Evolutionary conservation across 2,113 vertebrate genomes (phyloP).

Genomic region (Lagopus leucura): DNA sequence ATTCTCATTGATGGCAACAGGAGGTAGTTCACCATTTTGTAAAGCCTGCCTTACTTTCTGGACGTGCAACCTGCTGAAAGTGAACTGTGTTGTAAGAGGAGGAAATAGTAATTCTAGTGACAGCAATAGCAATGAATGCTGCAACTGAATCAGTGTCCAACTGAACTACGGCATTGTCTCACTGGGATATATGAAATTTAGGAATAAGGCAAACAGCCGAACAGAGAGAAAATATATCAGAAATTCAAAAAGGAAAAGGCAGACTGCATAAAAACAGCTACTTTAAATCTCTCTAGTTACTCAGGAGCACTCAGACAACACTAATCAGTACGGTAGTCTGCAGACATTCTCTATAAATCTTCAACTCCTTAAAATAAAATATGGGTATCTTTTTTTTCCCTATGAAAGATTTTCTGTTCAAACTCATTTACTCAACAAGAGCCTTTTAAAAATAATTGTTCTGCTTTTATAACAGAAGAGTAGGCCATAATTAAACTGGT

Average conservation of each 20-base stretch:
- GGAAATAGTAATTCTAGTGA: background rate
- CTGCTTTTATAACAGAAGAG: slow-evolving; percentile 22
- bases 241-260: background rate
- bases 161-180: background rate
- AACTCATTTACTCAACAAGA: slow-evolving; percentile 11
- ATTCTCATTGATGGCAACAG: background rate
- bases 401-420: slow-evolving; percentile 27
- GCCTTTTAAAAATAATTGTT: slow-evolving; percentile 11
- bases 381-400: background rate
- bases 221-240: background rate
- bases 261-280: background rate
- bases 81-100: background rate
- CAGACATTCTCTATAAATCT: background rate
- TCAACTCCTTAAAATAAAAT: slow-evolving; percentile 21
- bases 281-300: background rate
- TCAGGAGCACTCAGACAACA: background rate
- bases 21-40: background rate
- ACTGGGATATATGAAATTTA: background rate
- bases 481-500: slow-evolving; percentile 39
- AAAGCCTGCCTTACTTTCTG: background rate
- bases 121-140: background rate
- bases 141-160: background rate
- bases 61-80: background rate
- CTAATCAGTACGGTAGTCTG: background rate
- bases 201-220: background rate